Evolutionary conservation across 2,113 vertebrate species (phyloP), one percentile per base, ranked within the genome.

Genomic region (Charina bottae): DNA sequence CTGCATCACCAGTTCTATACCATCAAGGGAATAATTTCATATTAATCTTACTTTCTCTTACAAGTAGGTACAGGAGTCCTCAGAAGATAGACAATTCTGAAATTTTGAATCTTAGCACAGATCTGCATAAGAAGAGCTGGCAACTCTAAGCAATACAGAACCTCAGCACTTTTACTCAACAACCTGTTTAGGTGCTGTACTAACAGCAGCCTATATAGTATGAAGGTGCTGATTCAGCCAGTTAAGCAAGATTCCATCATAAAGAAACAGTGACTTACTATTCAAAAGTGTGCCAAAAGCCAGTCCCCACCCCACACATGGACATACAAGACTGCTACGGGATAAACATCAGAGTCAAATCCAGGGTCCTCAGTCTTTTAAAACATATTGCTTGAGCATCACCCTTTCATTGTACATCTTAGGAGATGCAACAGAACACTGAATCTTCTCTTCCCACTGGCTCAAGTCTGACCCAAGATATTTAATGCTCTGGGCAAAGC

Each of bases 61-160:
- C 28, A 53, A 60, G 28, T 53, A 23, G 37, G 11, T 78, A 46
- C 42, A 86, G n/a, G n/a, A 46, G 64, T 49, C 86, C 86, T 59
- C 19, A 60, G 68, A 60, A 42, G n/a, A 87, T 93, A 53, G 42
- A 55, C 83, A 87, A 90, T 33, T 83, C 46, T 55, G 89, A 8
- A 58, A 92, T 55, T 26, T 33, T 92, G 78, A 90, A 54, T 58
- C 85, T 90, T 55, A 83, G 58, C 46, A 90, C 42, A 60, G 23
- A n/a, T 19, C 23, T 88, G 60, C 60, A 42, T 83, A 13, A 64
- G 60, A 86, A n/a, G 68, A 78, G 83, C 9, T 88, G 68, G 91
- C 91, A 83, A 54, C 13, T 15, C 5, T 42, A 72, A 72, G 19
- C n/a, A 87, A 91, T 54, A 72, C 2, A 62, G 28, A 88, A 26